phyloP scores from a whole-genome alignment of 2,113 vertebrate species.

The Arenaria interpres region DNA sequence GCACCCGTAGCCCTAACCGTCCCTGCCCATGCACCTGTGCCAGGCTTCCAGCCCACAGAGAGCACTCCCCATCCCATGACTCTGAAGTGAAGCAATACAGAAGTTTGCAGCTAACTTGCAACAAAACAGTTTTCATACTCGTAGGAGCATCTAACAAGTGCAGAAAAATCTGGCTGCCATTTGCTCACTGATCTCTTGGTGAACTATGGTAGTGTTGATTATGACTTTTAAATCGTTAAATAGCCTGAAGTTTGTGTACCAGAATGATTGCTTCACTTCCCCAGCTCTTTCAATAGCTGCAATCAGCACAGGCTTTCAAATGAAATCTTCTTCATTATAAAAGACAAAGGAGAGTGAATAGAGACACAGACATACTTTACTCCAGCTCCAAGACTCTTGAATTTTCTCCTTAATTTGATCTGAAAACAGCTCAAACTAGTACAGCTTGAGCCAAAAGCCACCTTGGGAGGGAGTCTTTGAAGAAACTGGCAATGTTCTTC shows the following conservation, averaged over 20 bases:
- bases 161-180: background rate
- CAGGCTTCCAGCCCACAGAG: rapidly evolving
- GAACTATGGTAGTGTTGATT: background rate
- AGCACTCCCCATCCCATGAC: background rate
- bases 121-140: background rate
- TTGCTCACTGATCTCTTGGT: background rate
- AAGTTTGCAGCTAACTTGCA: background rate
- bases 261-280: background rate
- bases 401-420: background rate
- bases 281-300: slow-evolving; percentile 14
- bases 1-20: background rate
- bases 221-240: slow-evolving; percentile 26
- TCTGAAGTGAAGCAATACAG: background rate
- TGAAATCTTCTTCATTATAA: slow-evolving; percentile 27
- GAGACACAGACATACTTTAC: background rate
- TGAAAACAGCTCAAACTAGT: background rate
- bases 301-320: slow-evolving; percentile 22
- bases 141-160: background rate
- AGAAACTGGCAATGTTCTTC: rapidly evolving
- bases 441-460: background rate
- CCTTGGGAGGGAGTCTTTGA: background rate
- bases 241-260: background rate
- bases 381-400: background rate
- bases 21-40: background rate
- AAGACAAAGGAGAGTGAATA: background rate